Conservation (phyloP, 2,113 vertebrate species). For the Nymphicus hollandicus region DNA sequence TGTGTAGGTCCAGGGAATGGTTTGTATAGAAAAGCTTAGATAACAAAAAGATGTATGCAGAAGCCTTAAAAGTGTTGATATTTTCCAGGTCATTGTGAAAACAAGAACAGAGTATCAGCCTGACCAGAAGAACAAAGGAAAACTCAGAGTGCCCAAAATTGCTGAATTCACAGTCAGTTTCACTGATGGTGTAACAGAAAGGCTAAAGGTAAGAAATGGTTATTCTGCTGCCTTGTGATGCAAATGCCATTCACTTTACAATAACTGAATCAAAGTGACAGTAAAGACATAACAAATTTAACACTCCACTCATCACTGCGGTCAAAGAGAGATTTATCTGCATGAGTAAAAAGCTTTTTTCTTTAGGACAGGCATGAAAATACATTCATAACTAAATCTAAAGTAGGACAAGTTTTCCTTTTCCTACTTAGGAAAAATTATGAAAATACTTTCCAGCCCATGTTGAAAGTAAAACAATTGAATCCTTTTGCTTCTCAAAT, state of each 20-base stretch:
- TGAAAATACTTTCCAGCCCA: neutral
- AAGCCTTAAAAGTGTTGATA: neutral
- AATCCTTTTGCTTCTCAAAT: neutral
- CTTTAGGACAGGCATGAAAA: neutral
- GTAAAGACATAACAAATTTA: slow-evolving; percentile 30
- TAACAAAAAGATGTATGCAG: neutral
- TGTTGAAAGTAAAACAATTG: neutral
- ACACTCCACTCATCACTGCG: neutral
- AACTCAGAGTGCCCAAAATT: slow-evolving; percentile 95
- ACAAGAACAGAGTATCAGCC: slow-evolving; percentile 96
- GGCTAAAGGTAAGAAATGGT: slow-evolving; percentile 82
- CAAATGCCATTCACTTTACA: slow-evolving; percentile 9
- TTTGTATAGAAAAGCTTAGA: neutral
- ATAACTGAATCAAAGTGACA: slow-evolving; percentile 24
- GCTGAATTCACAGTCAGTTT: slow-evolving; percentile 99
- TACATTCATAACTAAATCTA: neutral
- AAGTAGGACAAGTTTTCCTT: neutral
- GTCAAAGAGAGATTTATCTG: slow-evolving; percentile 1
- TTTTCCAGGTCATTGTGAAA: slow-evolving; percentile 94
- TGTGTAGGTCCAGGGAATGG: neutral
- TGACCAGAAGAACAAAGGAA: slow-evolving; percentile 93
- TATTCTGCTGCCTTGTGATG: slow-evolving; percentile 18
- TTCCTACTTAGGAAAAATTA: neutral
- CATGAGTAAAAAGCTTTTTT: neutral
- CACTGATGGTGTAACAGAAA: slow-evolving; percentile 86